Conservation (phyloP, 2,113 vertebrate genomes). For the Sorex araneus region DNA sequence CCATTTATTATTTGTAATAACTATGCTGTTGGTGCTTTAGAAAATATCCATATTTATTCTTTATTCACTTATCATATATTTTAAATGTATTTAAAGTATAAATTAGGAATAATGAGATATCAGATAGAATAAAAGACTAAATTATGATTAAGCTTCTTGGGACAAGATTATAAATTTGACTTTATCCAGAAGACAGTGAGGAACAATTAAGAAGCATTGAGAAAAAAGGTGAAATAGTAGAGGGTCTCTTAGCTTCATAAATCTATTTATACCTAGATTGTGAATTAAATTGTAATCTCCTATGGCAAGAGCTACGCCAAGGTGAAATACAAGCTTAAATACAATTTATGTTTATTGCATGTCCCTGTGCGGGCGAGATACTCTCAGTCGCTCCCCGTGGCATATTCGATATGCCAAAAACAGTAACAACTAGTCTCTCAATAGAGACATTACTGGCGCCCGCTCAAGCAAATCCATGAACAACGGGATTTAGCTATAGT, state of each 20-base stretch:
- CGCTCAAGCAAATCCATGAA: too few species aligned
- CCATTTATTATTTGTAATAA: constrained; percentile 22
- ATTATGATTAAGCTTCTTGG: background rate
- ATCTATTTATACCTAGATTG: background rate
- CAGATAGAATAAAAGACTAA: background rate
- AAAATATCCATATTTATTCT: background rate
- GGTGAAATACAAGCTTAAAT: background rate
- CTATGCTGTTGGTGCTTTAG: background rate
- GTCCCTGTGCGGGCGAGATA: too few species aligned
- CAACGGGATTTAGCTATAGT: too few species aligned
- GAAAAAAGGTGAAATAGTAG: background rate
- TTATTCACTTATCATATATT: background rate
- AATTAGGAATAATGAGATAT: background rate
- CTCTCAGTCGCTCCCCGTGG: too few species aligned
- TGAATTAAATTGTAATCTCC: background rate
- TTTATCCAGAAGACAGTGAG: background rate
- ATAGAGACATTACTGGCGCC: too few species aligned
- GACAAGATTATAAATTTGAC: background rate
- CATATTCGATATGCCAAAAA: too few species aligned
- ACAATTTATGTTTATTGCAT: background rate
- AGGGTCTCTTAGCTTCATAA: background rate
- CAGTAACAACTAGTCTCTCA: too few species aligned
- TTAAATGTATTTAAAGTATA: constrained; percentile 8
- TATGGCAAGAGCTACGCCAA: background rate
- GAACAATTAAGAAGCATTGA: background rate